Conservation (phyloP, 2,888 invertebrate genomes). For the Acleris sparsana region DNA sequence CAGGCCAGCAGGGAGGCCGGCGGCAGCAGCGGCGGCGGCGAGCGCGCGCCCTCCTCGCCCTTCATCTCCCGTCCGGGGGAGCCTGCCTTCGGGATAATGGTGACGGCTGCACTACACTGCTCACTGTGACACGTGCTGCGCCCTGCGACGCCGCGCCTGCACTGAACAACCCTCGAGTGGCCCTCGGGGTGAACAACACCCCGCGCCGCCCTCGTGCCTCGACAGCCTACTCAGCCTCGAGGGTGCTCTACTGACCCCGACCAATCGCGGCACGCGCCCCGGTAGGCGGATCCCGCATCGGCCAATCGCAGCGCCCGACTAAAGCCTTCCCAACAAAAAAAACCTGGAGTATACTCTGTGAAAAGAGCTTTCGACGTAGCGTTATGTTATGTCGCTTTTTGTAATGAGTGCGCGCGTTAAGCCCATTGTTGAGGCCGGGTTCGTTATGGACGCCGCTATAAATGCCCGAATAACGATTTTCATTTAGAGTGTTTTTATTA, state of each 20-base stretch:
- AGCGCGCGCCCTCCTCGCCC: slow-evolving; percentile 77
- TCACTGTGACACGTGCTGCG: slow-evolving; percentile 77
- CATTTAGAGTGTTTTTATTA: slow-evolving; percentile 82
- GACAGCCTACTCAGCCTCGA: slow-evolving; percentile 82
- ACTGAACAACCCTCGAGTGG: slow-evolving; percentile 84
- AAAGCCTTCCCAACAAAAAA: slow-evolving; percentile 75
- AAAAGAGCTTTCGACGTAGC: slow-evolving; percentile 81
- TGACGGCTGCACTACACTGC: slow-evolving; percentile 63
- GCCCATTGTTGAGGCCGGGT: slow-evolving; percentile 81
- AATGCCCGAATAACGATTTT: slow-evolving; percentile 81
- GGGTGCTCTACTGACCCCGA: slow-evolving; percentile 74
- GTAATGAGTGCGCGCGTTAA: slow-evolving; percentile 83
- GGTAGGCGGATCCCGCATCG: slow-evolving; percentile 69
- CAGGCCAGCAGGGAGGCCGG: slow-evolving; percentile 87
- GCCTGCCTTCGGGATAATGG: slow-evolving; percentile 79
- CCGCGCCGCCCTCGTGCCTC: slow-evolving; percentile 80
- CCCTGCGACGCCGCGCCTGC: slow-evolving; percentile 75
- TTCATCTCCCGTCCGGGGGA: slow-evolving; percentile 82
- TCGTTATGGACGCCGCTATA: slow-evolving; percentile 81
- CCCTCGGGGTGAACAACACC: slow-evolving; percentile 82
- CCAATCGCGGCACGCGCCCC: slow-evolving; percentile 64
- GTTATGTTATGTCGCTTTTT: slow-evolving; percentile 83
- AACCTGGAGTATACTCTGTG: slow-evolving; percentile 82
- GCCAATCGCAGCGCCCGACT: slow-evolving; percentile 62
- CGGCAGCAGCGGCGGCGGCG: slow-evolving; percentile 71